Evolutionary conservation across 2,888 invertebrate genomes (phyloP).

Genomic region (Tetheella fluctuosa): DNA sequence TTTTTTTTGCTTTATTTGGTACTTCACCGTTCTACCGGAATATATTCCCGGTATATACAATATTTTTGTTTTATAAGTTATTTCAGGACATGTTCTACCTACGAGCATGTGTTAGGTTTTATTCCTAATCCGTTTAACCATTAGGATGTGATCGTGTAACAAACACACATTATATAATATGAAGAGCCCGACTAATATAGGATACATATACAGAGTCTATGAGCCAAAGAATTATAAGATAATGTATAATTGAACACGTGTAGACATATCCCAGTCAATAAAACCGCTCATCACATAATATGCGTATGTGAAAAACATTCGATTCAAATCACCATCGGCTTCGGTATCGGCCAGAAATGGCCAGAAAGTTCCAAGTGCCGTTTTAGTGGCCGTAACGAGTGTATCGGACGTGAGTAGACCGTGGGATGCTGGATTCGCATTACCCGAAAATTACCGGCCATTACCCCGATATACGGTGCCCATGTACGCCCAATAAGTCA

Average conservation of each 20-base stretch:
- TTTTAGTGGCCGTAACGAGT: conserved; percentile 9
- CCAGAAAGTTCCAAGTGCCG: not conserved
- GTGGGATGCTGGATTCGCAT: not conserved
- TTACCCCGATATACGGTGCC: conserved; percentile 2
- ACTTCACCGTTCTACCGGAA: too few species aligned
- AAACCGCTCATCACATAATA: conserved; percentile 1
- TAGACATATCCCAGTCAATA: not conserved
- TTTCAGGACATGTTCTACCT: too few species aligned
- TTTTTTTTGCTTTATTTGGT: too few species aligned
- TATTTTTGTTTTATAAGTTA: too few species aligned
- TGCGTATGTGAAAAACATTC: conserved; percentile 6
- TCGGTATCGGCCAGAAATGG: not conserved
- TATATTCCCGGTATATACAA: too few species aligned
- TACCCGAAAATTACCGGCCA: conserved; percentile 5
- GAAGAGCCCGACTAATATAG: too few species aligned
- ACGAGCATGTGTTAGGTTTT: too few species aligned
- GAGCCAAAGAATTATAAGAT: too few species aligned
- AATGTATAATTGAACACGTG: not conserved
- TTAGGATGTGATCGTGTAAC: too few species aligned
- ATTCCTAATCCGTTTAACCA: too few species aligned
- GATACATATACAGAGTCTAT: too few species aligned
- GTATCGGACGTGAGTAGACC: conserved; percentile 4
- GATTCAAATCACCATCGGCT: not conserved
- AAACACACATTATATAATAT: too few species aligned
- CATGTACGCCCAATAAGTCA: not conserved